Evolutionary conservation across 2,797 vertebrate species (phyloP).

Genomic region (Prionace glauca): DNA sequence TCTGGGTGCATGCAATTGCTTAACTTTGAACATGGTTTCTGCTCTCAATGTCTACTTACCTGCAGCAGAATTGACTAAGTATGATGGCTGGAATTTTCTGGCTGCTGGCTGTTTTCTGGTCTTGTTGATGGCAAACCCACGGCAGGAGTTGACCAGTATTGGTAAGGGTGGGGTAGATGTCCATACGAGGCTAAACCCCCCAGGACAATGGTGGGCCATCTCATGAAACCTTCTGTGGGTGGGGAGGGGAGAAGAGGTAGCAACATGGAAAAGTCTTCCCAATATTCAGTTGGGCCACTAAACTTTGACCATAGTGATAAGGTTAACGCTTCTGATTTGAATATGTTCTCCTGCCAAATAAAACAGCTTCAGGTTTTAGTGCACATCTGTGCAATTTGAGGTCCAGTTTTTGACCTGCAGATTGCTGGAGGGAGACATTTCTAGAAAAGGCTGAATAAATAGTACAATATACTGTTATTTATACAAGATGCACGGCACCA

Average conservation of each 20-base stretch:
- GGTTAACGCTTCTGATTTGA: background rate
- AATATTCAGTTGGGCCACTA: background rate
- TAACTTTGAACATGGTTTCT: background rate
- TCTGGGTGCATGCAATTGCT: background rate
- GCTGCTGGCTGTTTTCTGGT: no score
- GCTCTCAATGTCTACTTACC: background rate
- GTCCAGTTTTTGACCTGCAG: conserved; percentile 13
- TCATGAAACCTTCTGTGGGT: no score
- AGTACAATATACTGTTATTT: conserved; percentile 22
- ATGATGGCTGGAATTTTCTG: no score
- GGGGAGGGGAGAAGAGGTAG: no score
- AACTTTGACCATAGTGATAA: background rate
- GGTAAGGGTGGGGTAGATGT: no score
- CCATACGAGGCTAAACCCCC: no score
- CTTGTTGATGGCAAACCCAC: no score
- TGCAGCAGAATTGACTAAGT: background rate
- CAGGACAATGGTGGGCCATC: no score
- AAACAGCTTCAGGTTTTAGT: background rate
- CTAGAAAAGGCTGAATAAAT: conserved; percentile 4
- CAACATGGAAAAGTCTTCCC: no score
- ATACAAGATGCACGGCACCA: background rate
- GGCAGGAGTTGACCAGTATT: no score
- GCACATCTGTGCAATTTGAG: background rate
- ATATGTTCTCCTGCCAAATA: background rate
- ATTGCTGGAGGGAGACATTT: background rate